phyloP scores from a whole-genome alignment of 1,140 invertebrate genomes.

The Melipona quadrifasciata region DNA sequence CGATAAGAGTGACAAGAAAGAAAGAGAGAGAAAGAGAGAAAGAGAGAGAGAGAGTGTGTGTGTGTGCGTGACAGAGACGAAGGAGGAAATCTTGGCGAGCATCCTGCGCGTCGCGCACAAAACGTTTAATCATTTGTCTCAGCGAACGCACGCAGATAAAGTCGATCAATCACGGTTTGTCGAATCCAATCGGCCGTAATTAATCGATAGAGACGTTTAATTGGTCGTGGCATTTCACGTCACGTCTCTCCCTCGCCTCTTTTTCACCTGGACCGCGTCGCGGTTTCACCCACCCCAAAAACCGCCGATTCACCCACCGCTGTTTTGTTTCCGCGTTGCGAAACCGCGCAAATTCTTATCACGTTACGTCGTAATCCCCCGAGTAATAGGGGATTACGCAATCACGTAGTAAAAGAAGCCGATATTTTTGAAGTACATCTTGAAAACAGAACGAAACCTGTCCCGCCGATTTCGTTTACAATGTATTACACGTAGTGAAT shows the following conservation, averaged over 20 bases:
- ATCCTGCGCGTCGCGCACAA: slow-evolving; percentile 9
- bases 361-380: too few species aligned
- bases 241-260: slow-evolving; percentile 8
- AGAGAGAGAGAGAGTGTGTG: background rate
- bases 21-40: background rate
- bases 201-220: slow-evolving; percentile 69
- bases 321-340: background rate
- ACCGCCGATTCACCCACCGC: slow-evolving; percentile 8
- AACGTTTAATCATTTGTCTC: slow-evolving; percentile 48
- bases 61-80: background rate
- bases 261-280: slow-evolving; percentile 1
- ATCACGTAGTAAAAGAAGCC: background rate
- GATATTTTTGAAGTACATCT: background rate
- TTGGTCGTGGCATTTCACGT: slow-evolving; percentile 70
- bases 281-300: background rate
- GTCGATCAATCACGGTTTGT: slow-evolving; percentile 69
- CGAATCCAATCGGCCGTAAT: slow-evolving; percentile 67
- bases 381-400: too few species aligned
- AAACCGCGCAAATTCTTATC: background rate
- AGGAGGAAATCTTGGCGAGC: background rate
- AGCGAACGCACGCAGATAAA: slow-evolving; percentile 51
- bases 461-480: too few species aligned
- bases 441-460: too few species aligned
- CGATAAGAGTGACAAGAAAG: slow-evolving; percentile 14
- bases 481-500: too few species aligned